Evolutionary conservation across 2,888 invertebrate genomes (phyloP).

Genomic region (Leptinotarsa rubiginosa): DNA sequence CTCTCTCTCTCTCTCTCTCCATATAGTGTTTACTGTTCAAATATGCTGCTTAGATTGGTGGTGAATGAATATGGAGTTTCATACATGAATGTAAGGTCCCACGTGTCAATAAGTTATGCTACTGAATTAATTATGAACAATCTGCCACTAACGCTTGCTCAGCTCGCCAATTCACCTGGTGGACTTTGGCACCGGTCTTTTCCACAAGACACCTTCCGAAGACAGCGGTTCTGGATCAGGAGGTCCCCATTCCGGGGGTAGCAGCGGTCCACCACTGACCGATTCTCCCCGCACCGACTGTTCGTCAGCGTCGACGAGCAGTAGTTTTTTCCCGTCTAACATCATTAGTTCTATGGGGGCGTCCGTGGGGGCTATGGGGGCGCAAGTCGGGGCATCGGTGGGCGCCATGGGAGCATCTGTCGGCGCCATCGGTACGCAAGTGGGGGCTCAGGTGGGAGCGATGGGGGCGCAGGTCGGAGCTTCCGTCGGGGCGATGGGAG

Average conservation of each 20-base stretch:
- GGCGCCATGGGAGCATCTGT: constrained; percentile 60
- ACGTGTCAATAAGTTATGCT: constrained; percentile 9
- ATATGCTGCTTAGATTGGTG: no score
- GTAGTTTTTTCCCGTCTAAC: constrained; percentile 65
- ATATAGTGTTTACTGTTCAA: no score
- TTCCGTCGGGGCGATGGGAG: constrained; percentile 59
- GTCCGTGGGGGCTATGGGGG: constrained; percentile 60
- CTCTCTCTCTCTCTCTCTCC: no score
- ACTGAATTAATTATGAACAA: constrained; percentile 21
- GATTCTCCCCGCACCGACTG: constrained; percentile 47
- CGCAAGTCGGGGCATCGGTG: constrained; percentile 60
- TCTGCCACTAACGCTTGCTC: constrained; percentile 36
- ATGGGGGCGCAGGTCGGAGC: constrained; percentile 61
- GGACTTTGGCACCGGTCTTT: constrained; percentile 95
- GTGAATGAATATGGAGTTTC: no score
- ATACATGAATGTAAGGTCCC: neutral
- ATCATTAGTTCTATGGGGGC: constrained; percentile 65
- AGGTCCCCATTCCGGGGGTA: constrained; percentile 63
- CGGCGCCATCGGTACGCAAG: constrained; percentile 58
- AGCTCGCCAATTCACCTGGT: constrained; percentile 95
- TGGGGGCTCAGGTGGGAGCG: constrained; percentile 59
- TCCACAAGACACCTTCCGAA: constrained; percentile 91
- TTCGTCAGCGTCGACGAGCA: constrained; percentile 49
- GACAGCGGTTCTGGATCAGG: constrained; percentile 82
- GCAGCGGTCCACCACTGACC: constrained; percentile 71